phyloP scores from a whole-genome alignment of 2,113 vertebrate species.

The Laticauda laticaudata region DNA sequence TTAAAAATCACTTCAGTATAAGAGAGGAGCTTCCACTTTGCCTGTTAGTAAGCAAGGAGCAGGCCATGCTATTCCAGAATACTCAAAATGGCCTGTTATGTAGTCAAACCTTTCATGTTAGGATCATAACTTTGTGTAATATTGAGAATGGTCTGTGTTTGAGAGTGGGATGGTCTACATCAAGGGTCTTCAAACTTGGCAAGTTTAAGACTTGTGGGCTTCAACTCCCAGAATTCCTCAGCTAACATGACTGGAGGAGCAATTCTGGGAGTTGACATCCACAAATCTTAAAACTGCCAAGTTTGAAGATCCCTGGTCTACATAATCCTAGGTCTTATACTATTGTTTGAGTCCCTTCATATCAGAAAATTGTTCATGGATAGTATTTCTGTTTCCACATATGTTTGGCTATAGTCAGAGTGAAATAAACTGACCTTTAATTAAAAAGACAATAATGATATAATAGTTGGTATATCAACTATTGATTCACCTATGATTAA shows the following conservation, averaged over 20 bases:
- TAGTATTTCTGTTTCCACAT: neutral
- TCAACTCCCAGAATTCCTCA: no score
- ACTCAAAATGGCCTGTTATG: neutral
- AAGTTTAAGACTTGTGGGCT: no score
- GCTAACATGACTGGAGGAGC: no score
- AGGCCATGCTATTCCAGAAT: neutral
- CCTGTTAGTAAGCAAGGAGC: neutral
- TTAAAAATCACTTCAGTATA: neutral
- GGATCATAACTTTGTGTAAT: neutral
- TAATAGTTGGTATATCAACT: neutral
- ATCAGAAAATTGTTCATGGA: neutral
- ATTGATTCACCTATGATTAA: neutral
- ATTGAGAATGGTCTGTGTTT: neutral
- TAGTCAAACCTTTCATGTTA: neutral
- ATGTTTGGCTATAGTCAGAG: neutral
- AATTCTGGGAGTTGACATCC: no score
- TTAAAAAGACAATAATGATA: neutral
- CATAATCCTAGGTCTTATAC: neutral
- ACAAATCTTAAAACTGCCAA: no score
- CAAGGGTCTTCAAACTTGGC: no score
- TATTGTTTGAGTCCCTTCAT: neutral
- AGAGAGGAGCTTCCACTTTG: neutral
- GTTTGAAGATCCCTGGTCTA: neutral
- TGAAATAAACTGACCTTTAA: neutral
- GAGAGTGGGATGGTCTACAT: neutral